Conservation (phyloP, 2,888 invertebrate genomes). For the Acronicta psi region DNA sequence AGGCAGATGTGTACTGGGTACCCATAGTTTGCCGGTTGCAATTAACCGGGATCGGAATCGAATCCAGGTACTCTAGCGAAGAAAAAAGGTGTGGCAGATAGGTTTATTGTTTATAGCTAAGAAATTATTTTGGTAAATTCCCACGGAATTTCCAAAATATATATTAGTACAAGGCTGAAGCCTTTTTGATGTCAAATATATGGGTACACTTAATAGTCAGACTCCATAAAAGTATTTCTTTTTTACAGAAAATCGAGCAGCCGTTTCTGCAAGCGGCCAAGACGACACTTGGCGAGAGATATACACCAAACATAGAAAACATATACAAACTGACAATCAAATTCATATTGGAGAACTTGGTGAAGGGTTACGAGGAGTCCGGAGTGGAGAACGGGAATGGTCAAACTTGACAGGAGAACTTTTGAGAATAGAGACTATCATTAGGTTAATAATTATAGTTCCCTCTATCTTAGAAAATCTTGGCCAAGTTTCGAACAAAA, state of each 20-base stretch:
- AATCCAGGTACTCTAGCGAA: too few species aligned
- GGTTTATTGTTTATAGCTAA: too few species aligned
- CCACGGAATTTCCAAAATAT: too few species aligned
- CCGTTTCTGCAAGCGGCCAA: slow-evolving; percentile 96
- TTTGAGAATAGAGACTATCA: not conserved
- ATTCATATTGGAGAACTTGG: slow-evolving; percentile 95
- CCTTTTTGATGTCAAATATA: too few species aligned
- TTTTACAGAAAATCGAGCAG: slow-evolving; percentile 95
- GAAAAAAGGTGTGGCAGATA: too few species aligned
- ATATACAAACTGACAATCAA: slow-evolving; percentile 96
- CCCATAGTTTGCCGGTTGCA: too few species aligned
- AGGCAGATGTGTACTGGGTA: too few species aligned
- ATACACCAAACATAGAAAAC: slow-evolving; percentile 96
- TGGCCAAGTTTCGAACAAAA: not conserved
- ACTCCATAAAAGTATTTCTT: slow-evolving; percentile 1
- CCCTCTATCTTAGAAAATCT: slow-evolving; percentile 8
- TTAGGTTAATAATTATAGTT: slow-evolving; percentile 5
- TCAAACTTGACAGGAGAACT: slow-evolving; percentile 56
- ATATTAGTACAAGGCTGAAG: too few species aligned
- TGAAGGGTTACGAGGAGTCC: slow-evolving; percentile 92
- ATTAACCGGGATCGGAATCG: too few species aligned
- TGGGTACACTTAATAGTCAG: too few species aligned
- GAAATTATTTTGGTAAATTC: too few species aligned
- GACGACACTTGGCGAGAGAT: slow-evolving; percentile 95
- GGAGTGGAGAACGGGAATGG: slow-evolving; percentile 62